Conservation (phyloP, 2,888 invertebrate genomes). For the Pyralis farinalis region DNA sequence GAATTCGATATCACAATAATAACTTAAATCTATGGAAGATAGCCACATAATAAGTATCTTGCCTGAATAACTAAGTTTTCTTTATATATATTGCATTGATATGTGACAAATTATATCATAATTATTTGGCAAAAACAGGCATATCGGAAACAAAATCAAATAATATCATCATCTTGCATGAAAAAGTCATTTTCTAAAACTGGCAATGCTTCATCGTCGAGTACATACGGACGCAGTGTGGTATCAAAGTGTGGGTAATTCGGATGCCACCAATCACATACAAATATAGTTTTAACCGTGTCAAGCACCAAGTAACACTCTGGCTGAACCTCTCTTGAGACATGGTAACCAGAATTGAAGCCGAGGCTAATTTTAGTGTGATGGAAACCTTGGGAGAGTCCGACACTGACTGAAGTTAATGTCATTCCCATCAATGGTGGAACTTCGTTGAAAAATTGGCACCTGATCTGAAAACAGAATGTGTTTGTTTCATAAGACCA, state of each 20-base stretch:
- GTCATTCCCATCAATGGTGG: slow-evolving; percentile 82
- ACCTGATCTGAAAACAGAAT: slow-evolving; percentile 73
- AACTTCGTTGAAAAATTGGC: slow-evolving; percentile 75
- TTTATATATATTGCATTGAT: too few species aligned
- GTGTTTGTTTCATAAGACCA: too few species aligned
- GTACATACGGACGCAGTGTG: slow-evolving; percentile 33
- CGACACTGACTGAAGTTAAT: slow-evolving; percentile 75
- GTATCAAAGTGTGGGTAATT: slow-evolving; percentile 50
- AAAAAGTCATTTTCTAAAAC: slow-evolving; percentile 53
- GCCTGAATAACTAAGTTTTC: too few species aligned
- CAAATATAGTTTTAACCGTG: slow-evolving; percentile 45
- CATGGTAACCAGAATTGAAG: slow-evolving; percentile 54
- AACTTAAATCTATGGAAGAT: too few species aligned
- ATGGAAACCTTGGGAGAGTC: slow-evolving; percentile 75
- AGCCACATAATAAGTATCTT: too few species aligned
- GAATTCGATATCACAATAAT: too few species aligned
- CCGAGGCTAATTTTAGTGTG: slow-evolving; percentile 78
- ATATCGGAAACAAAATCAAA: too few species aligned
- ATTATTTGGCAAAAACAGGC: too few species aligned
- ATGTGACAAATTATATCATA: too few species aligned
- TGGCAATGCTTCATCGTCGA: slow-evolving; percentile 45
- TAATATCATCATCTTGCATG: slow-evolving; percentile 21
- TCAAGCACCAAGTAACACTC: slow-evolving; percentile 53
- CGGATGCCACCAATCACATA: slow-evolving; percentile 53
- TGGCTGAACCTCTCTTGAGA: slow-evolving; percentile 44